phyloP scores from a whole-genome alignment of 2,113 vertebrate genomes.

The Garra rufa region DNA sequence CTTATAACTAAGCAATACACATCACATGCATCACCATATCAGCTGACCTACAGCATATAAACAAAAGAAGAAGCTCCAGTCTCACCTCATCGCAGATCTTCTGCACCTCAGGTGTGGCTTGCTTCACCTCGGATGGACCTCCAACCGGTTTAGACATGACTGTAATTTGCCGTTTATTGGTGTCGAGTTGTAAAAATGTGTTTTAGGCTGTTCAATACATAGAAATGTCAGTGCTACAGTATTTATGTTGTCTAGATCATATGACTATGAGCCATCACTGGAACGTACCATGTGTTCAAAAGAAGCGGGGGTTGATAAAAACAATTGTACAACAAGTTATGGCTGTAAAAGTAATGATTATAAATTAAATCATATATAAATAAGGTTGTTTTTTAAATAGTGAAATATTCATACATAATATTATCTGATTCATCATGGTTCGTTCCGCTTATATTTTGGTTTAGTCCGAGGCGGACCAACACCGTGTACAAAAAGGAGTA shows the following conservation, averaged over 20 bases:
- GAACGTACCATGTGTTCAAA: conserved; percentile 1
- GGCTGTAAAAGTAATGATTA: neutral
- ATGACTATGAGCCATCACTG: neutral
- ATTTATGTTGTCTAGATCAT: neutral
- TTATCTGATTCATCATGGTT: neutral
- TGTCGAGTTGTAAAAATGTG: neutral
- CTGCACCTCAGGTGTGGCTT: conserved; percentile 74
- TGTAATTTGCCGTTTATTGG: neutral
- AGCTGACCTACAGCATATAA: neutral
- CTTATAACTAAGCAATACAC: neutral
- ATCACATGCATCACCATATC: neutral
- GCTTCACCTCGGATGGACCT: conserved; percentile 52
- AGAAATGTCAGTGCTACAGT: neutral
- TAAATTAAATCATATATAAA: neutral
- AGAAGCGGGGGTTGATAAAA: neutral
- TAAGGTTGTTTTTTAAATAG: neutral
- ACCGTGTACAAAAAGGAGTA: neutral
- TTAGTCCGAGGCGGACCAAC: neutral
- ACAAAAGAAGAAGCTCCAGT: conserved; percentile 23
- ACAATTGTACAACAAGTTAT: neutral
- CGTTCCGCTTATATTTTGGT: neutral
- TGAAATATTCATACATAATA: neutral
- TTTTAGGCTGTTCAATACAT: neutral
- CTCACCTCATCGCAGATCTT: conserved; percentile 72
- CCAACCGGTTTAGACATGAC: conserved; percentile 46